Evolutionary conservation across 2,797 vertebrate genomes (phyloP).

Genomic region (Selene dorsalis): DNA sequence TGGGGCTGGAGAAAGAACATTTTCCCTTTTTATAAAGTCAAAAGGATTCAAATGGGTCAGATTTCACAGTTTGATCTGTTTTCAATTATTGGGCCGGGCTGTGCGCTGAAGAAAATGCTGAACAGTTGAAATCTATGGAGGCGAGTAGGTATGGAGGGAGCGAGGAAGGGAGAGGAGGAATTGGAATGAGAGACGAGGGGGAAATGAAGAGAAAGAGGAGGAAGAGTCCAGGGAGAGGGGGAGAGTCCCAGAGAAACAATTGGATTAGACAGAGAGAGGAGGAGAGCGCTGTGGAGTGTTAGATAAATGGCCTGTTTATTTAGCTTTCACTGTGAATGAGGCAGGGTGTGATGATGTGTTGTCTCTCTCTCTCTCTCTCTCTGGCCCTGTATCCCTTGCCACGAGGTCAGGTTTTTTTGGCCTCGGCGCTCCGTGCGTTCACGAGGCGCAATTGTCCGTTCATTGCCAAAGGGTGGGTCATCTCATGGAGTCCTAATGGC

Average conservation of each 20-base stretch:
- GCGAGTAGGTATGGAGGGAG: conserved; percentile 47
- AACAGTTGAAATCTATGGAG: conserved; percentile 75
- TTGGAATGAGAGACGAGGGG: conserved; percentile 47
- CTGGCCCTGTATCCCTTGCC: conserved; percentile 23
- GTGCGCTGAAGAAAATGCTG: conserved; percentile 64
- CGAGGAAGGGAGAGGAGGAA: conserved; percentile 34
- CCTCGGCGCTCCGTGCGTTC: conserved; percentile 23
- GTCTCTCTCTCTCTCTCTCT: conserved; percentile 42
- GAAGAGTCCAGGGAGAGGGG: conserved; percentile 49
- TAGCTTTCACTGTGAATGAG: conserved; percentile 66
- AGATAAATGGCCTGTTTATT: conserved; percentile 74
- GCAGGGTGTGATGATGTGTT: conserved; percentile 62
- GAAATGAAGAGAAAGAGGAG: conserved; percentile 57
- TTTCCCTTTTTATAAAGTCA: conserved; percentile 69
- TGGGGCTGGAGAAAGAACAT: conserved; percentile 44
- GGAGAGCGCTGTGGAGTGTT: conserved; percentile 43
- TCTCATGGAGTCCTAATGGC: conserved; percentile 72
- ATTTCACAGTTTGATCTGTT: conserved; percentile 83
- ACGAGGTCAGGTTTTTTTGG: conserved; percentile 53
- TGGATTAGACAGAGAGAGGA: conserved; percentile 62
- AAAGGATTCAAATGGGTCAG: conserved; percentile 69
- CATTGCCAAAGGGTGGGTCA: conserved; percentile 70
- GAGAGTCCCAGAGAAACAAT: conserved; percentile 63
- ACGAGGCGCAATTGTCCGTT: conserved; percentile 47
- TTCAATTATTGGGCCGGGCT: conserved; percentile 77